Percentiles rank a stretch among this genome's conserved stretches.
Conservation (phyloP, 2,888 invertebrate genomes). For the Cephus spinipes region DNA sequence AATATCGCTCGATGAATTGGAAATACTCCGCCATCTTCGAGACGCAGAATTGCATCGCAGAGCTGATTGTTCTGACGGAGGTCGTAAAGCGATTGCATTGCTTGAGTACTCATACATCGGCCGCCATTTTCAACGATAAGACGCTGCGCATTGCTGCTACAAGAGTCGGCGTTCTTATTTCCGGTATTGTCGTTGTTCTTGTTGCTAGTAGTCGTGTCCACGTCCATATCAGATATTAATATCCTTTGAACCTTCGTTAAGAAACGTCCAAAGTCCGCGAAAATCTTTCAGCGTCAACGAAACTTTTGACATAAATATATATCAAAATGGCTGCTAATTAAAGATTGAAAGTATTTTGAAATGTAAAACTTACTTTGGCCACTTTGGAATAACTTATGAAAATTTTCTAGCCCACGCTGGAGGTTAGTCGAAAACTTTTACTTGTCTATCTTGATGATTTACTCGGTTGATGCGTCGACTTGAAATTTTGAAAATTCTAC, state of each 20-base stretch:
- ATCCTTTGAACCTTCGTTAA: not conserved
- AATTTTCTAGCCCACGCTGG: not conserved
- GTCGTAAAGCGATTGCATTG: conserved; percentile 87
- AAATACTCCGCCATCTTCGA: conserved; percentile 85
- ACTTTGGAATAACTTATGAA: not conserved
- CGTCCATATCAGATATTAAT: conserved; percentile 47
- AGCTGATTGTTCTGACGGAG: conserved; percentile 85
- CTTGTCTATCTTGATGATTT: conserved; percentile 20
- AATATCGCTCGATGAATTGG: conserved; percentile 89
- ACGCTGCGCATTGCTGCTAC: conserved; percentile 32
- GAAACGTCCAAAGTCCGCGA: not conserved
- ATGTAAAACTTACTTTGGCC: not conserved
- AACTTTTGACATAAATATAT: not conserved
- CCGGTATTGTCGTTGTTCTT: conserved; percentile 26
- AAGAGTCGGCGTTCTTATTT: conserved; percentile 24
- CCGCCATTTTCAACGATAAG: conserved; percentile 67
- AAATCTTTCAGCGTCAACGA: not conserved
- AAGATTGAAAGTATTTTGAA: not conserved
- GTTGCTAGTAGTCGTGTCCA: conserved; percentile 40
- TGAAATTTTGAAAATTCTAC: conserved; percentile 6
- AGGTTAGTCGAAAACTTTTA: conserved; percentile 3
- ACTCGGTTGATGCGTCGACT: not conserved
- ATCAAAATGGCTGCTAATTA: not conserved
- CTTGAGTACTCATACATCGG: conserved; percentile 84
- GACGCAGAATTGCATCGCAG: conserved; percentile 86